These are phyloP conservation scores for Eucidaris tribuloides DNA, from an alignment of 35 echinoderm and acorn worm species.

Conservation along the genomic window DNA sequence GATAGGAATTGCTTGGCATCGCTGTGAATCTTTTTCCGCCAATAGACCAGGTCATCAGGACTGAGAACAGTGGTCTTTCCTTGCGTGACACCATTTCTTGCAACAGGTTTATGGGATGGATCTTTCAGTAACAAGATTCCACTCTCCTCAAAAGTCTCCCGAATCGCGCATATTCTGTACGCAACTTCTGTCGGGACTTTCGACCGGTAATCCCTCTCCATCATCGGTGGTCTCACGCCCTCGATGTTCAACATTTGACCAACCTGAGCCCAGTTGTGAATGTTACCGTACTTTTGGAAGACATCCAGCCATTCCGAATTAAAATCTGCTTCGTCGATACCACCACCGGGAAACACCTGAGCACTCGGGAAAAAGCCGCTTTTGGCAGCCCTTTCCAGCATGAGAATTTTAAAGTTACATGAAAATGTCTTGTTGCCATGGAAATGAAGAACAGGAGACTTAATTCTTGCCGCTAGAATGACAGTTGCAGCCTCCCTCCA, in stretches of 20 bases:
- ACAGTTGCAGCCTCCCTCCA: conserved; percentile 75
- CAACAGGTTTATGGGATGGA: neutral
- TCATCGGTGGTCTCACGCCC: conserved; percentile 47
- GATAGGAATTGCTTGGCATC: conserved; percentile 51
- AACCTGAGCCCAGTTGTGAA: conserved; percentile 26
- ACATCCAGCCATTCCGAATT: conserved; percentile 67
- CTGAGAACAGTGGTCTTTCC: neutral
- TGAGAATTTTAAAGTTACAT: conserved; percentile 52
- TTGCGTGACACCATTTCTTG: neutral
- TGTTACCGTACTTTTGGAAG: conserved; percentile 45
- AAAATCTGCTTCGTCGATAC: conserved; percentile 76
- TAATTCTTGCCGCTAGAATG: conserved; percentile 50
- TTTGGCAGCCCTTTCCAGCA: conserved; percentile 49
- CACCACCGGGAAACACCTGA: conserved; percentile 88
- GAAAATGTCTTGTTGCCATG: neutral
- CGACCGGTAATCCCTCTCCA: neutral
- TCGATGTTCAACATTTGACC: conserved; percentile 45
- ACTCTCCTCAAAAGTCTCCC: conserved; percentile 93
- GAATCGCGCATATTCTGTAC: conserved; percentile 87
- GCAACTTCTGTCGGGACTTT: conserved; percentile 74
- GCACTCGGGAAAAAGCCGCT: conserved; percentile 62
- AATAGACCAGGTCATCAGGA: neutral
- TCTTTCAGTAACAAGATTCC: conserved; percentile 60
- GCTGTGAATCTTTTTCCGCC: conserved; percentile 55
- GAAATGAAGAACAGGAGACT: neutral